phyloP scores from a whole-genome alignment of 2,888 invertebrate genomes.

The Dendrolimus houi region DNA sequence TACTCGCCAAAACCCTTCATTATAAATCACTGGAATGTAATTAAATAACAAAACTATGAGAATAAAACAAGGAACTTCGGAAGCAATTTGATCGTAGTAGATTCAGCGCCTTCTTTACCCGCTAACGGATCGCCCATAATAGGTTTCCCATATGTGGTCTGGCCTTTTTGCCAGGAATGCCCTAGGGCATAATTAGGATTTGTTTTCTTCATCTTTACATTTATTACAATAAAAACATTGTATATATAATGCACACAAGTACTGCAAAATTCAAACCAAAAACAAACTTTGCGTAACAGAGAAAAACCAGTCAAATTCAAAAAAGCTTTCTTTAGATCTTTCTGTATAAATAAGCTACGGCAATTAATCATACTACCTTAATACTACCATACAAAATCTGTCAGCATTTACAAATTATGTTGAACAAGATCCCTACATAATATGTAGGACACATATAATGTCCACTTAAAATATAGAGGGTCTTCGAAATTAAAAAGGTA shows the following conservation, averaged over 20 bases:
- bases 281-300: neutral
- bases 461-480: too few relatives aligned
- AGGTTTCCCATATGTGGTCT: conserved; percentile 11
- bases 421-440: too few relatives aligned
- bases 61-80: neutral
- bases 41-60: neutral
- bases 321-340: too few relatives aligned
- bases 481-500: too few relatives aligned
- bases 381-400: too few relatives aligned
- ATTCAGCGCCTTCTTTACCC: conserved; percentile 16
- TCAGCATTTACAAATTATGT: too few relatives aligned
- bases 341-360: too few relatives aligned
- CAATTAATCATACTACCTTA: too few relatives aligned
- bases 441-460: too few relatives aligned
- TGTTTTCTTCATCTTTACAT: neutral
- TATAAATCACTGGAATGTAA: conserved; percentile 47
- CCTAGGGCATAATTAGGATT: conserved; percentile 6
- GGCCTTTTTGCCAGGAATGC: conserved; percentile 17
- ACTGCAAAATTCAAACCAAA: conserved; percentile 12
- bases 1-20: conserved; percentile 55
- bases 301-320: too few relatives aligned
- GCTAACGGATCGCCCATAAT: conserved; percentile 30
- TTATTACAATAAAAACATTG: too few relatives aligned
- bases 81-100: too few relatives aligned
- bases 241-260: conserved; percentile 8